Evolutionary conservation across 2,113 vertebrate species (phyloP).

Genomic region (Prionailurus bengalensis): DNA sequence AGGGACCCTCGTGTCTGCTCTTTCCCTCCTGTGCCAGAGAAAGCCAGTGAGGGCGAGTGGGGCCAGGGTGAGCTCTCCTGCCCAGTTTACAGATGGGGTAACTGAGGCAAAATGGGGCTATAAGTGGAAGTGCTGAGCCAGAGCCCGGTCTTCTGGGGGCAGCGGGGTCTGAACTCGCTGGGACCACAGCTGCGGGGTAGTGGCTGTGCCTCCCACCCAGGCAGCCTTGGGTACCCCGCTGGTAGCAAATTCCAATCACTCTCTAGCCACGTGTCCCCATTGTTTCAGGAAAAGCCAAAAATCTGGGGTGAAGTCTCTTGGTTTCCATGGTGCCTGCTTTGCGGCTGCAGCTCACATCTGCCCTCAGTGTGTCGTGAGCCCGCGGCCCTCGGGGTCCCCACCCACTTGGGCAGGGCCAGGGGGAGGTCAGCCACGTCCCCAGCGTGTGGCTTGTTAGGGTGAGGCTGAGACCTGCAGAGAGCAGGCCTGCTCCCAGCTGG

Average conservation of each 20-base stretch:
- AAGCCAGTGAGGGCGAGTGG: background rate
- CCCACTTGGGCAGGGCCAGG: background rate
- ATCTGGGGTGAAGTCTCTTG: background rate
- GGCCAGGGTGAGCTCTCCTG: background rate
- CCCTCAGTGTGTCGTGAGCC: background rate
- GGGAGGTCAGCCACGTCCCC: background rate
- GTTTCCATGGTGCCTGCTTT: background rate
- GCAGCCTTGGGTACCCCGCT: background rate
- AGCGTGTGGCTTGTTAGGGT: background rate
- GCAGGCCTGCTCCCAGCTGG: background rate
- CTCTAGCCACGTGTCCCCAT: background rate
- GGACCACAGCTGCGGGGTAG: background rate
- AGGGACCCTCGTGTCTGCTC: background rate
- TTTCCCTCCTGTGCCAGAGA: background rate
- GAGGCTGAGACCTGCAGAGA: background rate
- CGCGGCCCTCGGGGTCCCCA: background rate
- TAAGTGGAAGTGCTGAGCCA: no score
- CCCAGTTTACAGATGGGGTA: background rate
- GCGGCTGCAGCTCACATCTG: background rate
- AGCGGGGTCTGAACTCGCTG: background rate
- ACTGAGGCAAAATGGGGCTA: background rate
- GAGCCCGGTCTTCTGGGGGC: background rate
- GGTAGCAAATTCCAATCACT: background rate
- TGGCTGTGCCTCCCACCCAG: background rate
- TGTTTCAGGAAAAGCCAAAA: background rate